Conservation (phyloP, 2,888 invertebrate species). For the Coelinius sp. region DNA sequence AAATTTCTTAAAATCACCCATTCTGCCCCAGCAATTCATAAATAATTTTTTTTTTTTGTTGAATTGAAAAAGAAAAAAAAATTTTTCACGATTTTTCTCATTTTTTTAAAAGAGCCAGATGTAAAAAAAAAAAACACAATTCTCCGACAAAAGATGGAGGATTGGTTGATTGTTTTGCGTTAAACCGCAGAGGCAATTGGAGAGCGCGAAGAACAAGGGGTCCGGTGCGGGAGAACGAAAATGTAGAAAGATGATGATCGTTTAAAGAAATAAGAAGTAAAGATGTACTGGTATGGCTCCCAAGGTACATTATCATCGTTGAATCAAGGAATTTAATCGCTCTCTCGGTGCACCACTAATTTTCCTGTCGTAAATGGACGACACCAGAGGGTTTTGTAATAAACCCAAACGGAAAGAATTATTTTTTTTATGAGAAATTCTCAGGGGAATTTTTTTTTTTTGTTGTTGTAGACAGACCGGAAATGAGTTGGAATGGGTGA, state of each 20-base stretch:
- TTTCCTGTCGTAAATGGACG: conserved; percentile 20
- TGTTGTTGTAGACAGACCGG: too few species aligned
- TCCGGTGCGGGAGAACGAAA: conserved; percentile 24
- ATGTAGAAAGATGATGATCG: conserved; percentile 21
- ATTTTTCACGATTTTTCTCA: conserved; percentile 32
- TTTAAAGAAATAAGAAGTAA: conserved; percentile 37
- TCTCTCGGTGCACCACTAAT: neutral
- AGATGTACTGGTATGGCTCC: conserved; percentile 23
- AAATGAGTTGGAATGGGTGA: too few species aligned
- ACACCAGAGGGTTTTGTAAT: neutral
- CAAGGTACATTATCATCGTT: conserved; percentile 34
- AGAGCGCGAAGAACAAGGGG: conserved; percentile 42
- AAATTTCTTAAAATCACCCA: too few species aligned
- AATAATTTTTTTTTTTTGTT: neutral
- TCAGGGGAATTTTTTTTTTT: too few species aligned
- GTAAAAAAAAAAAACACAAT: conserved; percentile 49
- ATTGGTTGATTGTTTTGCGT: conserved; percentile 60
- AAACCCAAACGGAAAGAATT: neutral
- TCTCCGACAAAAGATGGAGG: conserved; percentile 28
- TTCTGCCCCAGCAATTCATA: neutral
- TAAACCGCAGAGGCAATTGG: conserved; percentile 62
- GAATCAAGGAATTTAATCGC: conserved; percentile 37
- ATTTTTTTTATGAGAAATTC: neutral
- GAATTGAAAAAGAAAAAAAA: too few species aligned
- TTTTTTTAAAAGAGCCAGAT: conserved; percentile 27